A percentile compares a stretch with the other conserved stretches of the same genome.
Conservation (phyloP, 2,888 invertebrate genomes). For the Eucriotettix oculatus region DNA sequence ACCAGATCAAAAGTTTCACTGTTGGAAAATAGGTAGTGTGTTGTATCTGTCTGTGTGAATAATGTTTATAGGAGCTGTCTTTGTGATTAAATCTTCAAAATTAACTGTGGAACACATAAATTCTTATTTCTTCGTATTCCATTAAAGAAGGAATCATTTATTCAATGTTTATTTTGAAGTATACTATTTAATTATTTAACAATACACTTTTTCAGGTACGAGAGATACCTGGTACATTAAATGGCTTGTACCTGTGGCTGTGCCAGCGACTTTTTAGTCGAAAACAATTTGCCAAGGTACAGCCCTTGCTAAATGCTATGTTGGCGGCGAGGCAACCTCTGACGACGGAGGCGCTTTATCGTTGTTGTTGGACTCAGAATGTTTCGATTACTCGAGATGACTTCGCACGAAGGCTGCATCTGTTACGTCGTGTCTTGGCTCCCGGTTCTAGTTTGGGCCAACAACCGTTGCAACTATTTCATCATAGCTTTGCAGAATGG, state of each 20-base stretch:
- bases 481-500: slow-evolving; percentile 92
- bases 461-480: slow-evolving; percentile 54
- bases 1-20: no score
- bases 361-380: slow-evolving; percentile 65
- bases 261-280: slow-evolving; percentile 84
- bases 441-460: slow-evolving; percentile 18
- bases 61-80: no score
- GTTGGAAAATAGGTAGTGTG: no score
- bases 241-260: slow-evolving; percentile 87
- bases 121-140: no score
- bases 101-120: no score
- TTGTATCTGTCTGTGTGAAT: no score
- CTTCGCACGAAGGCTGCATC: slow-evolving; percentile 58
- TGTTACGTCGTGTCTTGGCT: slow-evolving; percentile 49
- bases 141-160: no score
- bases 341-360: slow-evolving; percentile 63
- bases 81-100: no score
- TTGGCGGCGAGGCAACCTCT: slow-evolving; percentile 75
- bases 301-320: slow-evolving; percentile 70
- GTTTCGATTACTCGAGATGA: slow-evolving; percentile 62
- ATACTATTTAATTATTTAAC: neutral
- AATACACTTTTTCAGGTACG: slow-evolving; percentile 34
- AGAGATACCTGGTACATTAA: slow-evolving; percentile 88
- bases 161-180: no score
- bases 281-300: slow-evolving; percentile 72